phyloP scores from a whole-genome alignment of 2,888 invertebrate genomes.

The Epirrhoe tristata region DNA sequence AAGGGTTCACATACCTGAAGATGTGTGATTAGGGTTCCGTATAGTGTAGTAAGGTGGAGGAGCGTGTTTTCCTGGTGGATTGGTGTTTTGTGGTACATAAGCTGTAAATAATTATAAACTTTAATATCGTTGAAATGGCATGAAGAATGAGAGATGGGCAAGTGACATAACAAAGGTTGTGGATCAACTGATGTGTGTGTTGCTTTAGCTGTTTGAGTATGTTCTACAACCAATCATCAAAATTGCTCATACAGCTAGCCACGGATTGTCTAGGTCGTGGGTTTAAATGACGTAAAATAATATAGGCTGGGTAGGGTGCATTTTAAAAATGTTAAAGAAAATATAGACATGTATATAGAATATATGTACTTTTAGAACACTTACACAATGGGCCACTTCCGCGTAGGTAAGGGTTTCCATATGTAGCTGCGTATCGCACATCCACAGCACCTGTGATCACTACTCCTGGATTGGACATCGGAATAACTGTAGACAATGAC shows the following conservation, averaged over 20 bases:
- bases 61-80: constrained; percentile 90
- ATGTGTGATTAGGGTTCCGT: constrained; percentile 63
- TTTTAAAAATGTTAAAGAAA: background rate
- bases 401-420: constrained; percentile 95
- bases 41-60: constrained; percentile 90
- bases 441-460: constrained; percentile 85
- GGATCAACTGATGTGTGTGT: too few species aligned
- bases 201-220: too few species aligned
- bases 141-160: too few species aligned
- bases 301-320: too few species aligned
- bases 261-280: too few species aligned
- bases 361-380: constrained; percentile 39
- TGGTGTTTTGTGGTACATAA: constrained; percentile 79
- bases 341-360: background rate
- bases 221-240: too few species aligned
- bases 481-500: constrained; percentile 63
- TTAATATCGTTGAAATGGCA: background rate
- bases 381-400: constrained; percentile 87
- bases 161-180: too few species aligned
- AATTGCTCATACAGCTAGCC: too few species aligned
- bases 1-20: constrained; percentile 57
- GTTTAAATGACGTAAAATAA: too few species aligned
- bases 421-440: constrained; percentile 94
- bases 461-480: constrained; percentile 70
- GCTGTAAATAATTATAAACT: constrained; percentile 49